Evolutionary conservation across 2,888 invertebrate species (phyloP).

Genomic region (Choristoneura rosaceana): DNA sequence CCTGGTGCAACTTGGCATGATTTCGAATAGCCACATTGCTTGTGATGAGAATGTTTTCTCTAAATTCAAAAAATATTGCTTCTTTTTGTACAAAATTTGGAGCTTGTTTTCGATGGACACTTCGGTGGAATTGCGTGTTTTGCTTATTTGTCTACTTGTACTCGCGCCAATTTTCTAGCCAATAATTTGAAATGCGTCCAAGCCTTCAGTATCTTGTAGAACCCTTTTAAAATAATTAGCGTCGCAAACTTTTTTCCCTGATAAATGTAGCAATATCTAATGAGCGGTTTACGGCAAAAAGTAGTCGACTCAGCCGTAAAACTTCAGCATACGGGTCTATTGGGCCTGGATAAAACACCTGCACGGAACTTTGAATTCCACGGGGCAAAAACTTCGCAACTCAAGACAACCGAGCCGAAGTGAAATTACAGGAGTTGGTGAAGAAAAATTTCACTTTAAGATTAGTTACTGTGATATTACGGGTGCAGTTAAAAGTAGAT

Average conservation of each 20-base stretch:
- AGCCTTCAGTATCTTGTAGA: too few relatives aligned
- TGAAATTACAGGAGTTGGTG: slow-evolving; percentile 39
- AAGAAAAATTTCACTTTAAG: slow-evolving; percentile 42
- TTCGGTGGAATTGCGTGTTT: neutral
- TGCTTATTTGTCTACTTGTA: neutral
- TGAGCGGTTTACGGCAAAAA: neutral
- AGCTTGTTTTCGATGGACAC: neutral
- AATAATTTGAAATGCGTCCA: slow-evolving; percentile 10
- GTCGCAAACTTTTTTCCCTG: neutral
- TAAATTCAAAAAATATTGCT: neutral
- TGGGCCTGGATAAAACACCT: slow-evolving; percentile 30
- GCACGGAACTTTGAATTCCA: slow-evolving; percentile 33
- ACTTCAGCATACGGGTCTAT: slow-evolving; percentile 22
- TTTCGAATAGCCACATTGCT: slow-evolving; percentile 29
- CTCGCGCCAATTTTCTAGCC: neutral
- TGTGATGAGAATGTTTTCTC: slow-evolving; percentile 24
- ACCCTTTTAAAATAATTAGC: slow-evolving; percentile 7
- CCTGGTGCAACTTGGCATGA: slow-evolving; percentile 36
- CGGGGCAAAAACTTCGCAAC: slow-evolving; percentile 38
- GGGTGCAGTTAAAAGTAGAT: slow-evolving; percentile 36
- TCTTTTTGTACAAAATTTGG: neutral
- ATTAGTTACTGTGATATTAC: slow-evolving; percentile 42
- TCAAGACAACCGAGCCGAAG: slow-evolving; percentile 35
- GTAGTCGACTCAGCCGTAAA: slow-evolving; percentile 16
- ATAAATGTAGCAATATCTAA: neutral